Conservation (phyloP, 2,113 vertebrate species). For the Blennius ocellaris region DNA sequence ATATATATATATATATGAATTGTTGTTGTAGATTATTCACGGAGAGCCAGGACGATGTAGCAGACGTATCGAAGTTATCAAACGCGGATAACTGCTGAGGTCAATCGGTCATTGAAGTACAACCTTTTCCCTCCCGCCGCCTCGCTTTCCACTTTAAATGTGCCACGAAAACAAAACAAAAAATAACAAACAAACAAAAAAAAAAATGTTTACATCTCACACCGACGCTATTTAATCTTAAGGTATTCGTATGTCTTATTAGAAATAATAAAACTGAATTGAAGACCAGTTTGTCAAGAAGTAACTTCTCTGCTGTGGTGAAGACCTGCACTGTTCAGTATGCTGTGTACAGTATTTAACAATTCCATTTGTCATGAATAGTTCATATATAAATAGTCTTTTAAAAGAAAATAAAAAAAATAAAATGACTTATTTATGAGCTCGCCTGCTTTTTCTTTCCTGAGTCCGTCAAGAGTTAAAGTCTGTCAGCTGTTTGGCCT, state of each 20-base stretch:
- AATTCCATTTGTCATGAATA: constrained; percentile 89
- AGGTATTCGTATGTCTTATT: constrained; percentile 87
- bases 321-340: constrained; percentile 92
- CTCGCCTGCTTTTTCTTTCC: constrained; percentile 60
- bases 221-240: constrained; percentile 92
- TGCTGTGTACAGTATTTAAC: constrained; percentile 97
- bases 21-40: constrained; percentile 78
- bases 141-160: constrained; percentile 74
- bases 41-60: constrained; percentile 75
- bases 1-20: too few relatives aligned
- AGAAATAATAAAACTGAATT: constrained; percentile 71
- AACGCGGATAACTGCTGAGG: constrained; percentile 69
- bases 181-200: too few relatives aligned
- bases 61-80: constrained; percentile 76
- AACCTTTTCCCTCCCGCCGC: constrained; percentile 58
- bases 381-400: constrained; percentile 88
- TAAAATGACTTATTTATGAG: constrained; percentile 98
- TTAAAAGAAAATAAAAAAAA: constrained; percentile 86
- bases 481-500: constrained; percentile 82
- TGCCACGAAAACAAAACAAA: too few relatives aligned
- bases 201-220: constrained; percentile 91
- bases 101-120: constrained; percentile 77
- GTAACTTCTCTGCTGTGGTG: constrained; percentile 87
- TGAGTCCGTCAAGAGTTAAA: constrained; percentile 57
- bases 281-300: constrained; percentile 78